Conservation (phyloP, 2,113 vertebrate species). For the Alosa alosa region DNA sequence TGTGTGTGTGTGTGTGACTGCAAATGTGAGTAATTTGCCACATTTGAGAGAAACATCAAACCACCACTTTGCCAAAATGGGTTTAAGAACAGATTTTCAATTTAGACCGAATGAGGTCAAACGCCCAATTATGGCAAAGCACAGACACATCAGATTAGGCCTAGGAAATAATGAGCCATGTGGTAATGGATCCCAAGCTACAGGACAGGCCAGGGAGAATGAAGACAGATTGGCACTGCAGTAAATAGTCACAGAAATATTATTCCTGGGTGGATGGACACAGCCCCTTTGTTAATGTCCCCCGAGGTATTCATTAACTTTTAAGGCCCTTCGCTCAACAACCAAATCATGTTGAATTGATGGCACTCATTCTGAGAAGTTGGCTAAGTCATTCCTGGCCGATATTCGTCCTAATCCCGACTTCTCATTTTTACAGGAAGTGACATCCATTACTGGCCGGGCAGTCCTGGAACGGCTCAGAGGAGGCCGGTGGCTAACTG, state of each 20-base stretch:
- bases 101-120: slow-evolving; percentile 61
- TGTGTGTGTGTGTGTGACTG: neutral
- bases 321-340: slow-evolving; percentile 43
- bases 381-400: slow-evolving; percentile 45
- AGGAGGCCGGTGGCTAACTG: slow-evolving; percentile 62
- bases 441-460: slow-evolving; percentile 66
- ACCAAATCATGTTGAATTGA: slow-evolving; percentile 60
- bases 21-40: neutral
- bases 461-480: slow-evolving; percentile 53
- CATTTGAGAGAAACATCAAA: neutral
- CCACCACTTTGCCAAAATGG: neutral
- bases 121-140: slow-evolving; percentile 48
- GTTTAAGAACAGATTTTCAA: slow-evolving; percentile 33
- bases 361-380: slow-evolving; percentile 38
- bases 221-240: slow-evolving; percentile 49
- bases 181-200: slow-evolving; percentile 56
- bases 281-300: slow-evolving; percentile 46
- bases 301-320: slow-evolving; percentile 60
- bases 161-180: slow-evolving; percentile 54
- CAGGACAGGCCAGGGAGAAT: slow-evolving; percentile 43
- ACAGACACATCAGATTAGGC: slow-evolving; percentile 51
- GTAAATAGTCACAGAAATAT: slow-evolving; percentile 56
- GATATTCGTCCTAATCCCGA: slow-evolving; percentile 48
- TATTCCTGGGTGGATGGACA: slow-evolving; percentile 52
- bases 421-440: slow-evolving; percentile 55